These are phyloP conservation scores for Rhynchopsitta pachyrhyncha DNA, from an alignment of 2,113 vertebrate genomes.

Conservation along the genomic window DNA sequence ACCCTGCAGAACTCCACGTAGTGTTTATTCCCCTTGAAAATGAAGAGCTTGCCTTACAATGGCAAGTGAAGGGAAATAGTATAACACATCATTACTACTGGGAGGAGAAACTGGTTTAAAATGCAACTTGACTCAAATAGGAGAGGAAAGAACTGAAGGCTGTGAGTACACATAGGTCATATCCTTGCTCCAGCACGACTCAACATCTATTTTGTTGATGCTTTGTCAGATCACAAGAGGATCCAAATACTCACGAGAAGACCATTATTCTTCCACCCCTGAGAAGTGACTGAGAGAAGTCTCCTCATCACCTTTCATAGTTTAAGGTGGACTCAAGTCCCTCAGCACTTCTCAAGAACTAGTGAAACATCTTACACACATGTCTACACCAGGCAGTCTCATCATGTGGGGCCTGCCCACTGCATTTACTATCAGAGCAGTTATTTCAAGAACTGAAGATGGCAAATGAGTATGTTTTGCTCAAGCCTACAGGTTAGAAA, in stretches of 20 bases:
- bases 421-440: background rate
- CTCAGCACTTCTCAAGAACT: background rate
- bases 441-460: background rate
- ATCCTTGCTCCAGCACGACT: background rate
- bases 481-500: background rate
- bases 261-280: background rate
- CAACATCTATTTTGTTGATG: background rate
- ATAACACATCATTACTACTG: background rate
- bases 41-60: background rate
- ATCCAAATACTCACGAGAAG: background rate
- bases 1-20: background rate
- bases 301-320: background rate
- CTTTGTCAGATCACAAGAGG: background rate
- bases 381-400: accelerated
- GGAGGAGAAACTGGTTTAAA: background rate
- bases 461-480: background rate
- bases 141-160: background rate
- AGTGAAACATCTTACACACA: background rate
- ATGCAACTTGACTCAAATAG: background rate
- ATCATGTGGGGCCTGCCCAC: background rate
- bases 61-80: background rate
- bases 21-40: background rate
- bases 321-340: background rate
- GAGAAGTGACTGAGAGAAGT: background rate
- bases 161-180: background rate